Percentiles rank a stretch among this genome's conserved stretches.
These are phyloP conservation scores for Atrichornis clamosus DNA, from an alignment of 2,113 vertebrate genomes.

Conservation along the genomic window DNA sequence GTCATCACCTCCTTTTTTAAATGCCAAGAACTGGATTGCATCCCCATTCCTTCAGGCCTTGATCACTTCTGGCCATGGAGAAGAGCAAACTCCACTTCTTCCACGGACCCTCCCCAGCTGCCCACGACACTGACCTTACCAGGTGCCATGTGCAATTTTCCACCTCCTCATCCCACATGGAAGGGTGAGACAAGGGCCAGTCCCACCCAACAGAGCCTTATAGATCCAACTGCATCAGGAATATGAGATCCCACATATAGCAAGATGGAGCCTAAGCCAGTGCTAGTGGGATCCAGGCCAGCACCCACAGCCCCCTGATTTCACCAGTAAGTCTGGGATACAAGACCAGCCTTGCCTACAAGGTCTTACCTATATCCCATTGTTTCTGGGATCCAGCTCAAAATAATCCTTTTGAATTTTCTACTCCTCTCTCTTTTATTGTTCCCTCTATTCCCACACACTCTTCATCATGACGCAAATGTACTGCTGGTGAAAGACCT, in stretches of 20 bases:
- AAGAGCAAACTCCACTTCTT: not conserved
- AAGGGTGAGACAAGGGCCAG: not conserved
- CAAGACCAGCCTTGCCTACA: not conserved
- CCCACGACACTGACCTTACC: not conserved
- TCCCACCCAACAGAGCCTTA: not conserved
- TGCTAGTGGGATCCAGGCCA: not conserved
- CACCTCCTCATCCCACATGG: not conserved
- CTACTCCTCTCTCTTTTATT: not conserved
- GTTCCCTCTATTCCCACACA: not conserved
- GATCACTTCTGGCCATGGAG: not conserved
- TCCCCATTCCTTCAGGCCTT: not conserved
- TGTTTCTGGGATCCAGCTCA: not conserved
- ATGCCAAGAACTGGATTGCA: not conserved
- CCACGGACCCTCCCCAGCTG: not conserved
- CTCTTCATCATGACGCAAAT: not conserved
- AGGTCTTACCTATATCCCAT: not conserved
- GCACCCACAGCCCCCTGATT: not conserved
- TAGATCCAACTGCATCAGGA: not conserved
- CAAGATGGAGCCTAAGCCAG: not conserved
- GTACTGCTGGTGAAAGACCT: not conserved
- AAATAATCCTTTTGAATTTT: not conserved
- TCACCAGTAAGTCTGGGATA: not conserved
- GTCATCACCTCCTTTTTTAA: conserved; percentile 37
- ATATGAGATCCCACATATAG: not conserved
- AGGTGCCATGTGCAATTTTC: not conserved